Conservation (phyloP, 1,140 invertebrate species). For the Riptortus pedestris region DNA sequence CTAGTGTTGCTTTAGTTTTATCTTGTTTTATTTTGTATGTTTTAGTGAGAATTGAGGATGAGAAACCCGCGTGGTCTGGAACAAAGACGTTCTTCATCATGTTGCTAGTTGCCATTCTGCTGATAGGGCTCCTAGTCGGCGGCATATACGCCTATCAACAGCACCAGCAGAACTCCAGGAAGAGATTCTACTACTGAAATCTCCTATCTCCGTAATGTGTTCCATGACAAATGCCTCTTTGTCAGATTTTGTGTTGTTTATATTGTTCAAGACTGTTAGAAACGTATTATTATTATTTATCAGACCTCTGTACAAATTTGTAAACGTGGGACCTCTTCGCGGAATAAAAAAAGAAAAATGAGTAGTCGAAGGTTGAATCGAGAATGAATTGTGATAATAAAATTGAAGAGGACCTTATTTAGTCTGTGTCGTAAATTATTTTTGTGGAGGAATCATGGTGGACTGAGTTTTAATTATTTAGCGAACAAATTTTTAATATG, state of each 20-base stretch:
- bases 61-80: slow-evolving; percentile 69
- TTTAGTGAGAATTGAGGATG: slow-evolving; percentile 76
- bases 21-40: too few species aligned
- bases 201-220: background rate
- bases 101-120: slow-evolving; percentile 60
- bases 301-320: background rate
- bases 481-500: background rate
- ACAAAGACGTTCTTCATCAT: slow-evolving; percentile 81
- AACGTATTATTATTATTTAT: background rate
- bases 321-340: background rate
- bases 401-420: background rate
- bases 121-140: slow-evolving; percentile 69
- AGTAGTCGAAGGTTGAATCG: too few species aligned
- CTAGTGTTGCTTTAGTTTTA: too few species aligned
- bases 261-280: slow-evolving; percentile 2
- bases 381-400: background rate
- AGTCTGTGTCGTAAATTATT: background rate
- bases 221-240: background rate
- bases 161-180: slow-evolving; percentile 75
- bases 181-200: slow-evolving; percentile 67
- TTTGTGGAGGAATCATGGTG: too few species aligned
- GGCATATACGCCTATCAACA: slow-evolving; percentile 88
- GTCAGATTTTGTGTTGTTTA: background rate
- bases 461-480: background rate
- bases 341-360: too few species aligned